Evolutionary conservation across 2,888 invertebrate species (phyloP), one percentile per base, ranked within the genome.

Genomic region (Andrena minutula): DNA sequence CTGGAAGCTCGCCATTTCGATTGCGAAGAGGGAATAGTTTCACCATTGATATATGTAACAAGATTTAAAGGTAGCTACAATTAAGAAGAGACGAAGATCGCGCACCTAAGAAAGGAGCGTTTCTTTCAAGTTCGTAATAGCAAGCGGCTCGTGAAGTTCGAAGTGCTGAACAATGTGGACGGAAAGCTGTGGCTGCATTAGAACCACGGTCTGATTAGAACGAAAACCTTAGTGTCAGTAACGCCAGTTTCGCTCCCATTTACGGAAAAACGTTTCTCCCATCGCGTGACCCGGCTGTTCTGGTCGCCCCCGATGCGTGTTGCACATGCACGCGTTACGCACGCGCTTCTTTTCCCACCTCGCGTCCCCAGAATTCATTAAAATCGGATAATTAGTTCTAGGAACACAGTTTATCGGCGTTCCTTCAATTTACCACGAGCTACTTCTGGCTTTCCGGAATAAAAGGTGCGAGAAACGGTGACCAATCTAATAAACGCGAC

Each of bases 141-240:
- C 63, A 64, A 71, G 47, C 76, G 56, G 10, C 60, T 28, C 68
- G 79, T 51, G 60, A 79, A 71, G 60, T 65, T 60, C 65, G 64
- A 79, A 78, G 51, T 65, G 60, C 70, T 35, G n/a, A 23, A 51
- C 65, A 32, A 79, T 61, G 60, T 71, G 16, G 30, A 71, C 41
- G 60, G 63, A 60, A 51, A 72, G 23, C 23, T 8, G 32, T 26
- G 63, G 49, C 23, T 72, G 64, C 53, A 56, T 70, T 79, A 79
- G 71, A 74, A 86, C 68, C 85, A 75, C 85, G 86, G 86, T 86
- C 84, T 86, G 86, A 86, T 86, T 86, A 78, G 77, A 80, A 82
- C 77, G 78, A 71, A 77, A 77, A 79, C 72, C 69, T 73, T 61
- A 41, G 84, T 65, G 68, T 70, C 77, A 28, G 82, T 75, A 85